Percentiles rank a stretch among this genome's conserved stretches.
Conservation (phyloP, 2,113 vertebrate species). For the Prietella phreatophila region DNA sequence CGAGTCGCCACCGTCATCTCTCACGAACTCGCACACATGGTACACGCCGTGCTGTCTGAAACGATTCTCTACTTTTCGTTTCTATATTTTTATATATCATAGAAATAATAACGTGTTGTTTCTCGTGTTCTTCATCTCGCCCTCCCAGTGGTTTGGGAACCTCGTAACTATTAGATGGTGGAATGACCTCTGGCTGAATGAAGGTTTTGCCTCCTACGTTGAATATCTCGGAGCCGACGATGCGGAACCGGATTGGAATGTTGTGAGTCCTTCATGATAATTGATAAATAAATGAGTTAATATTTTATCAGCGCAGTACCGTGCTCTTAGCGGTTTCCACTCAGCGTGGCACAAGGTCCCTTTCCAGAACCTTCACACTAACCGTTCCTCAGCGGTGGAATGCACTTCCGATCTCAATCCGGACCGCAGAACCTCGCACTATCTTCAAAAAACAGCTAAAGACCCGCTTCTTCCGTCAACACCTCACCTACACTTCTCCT, state of each 20-base stretch:
- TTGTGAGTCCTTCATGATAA: constrained; percentile 71
- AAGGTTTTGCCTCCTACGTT: constrained; percentile 93
- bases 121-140: neutral
- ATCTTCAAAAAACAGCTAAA: too few relatives aligned
- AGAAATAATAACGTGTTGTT: too few relatives aligned
- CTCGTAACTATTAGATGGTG: constrained; percentile 91
- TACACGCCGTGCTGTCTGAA: constrained; percentile 37
- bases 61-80: neutral
- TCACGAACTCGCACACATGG: constrained; percentile 80
- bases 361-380: too few relatives aligned
- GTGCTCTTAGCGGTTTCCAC: too few relatives aligned
- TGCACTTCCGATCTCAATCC: too few relatives aligned
- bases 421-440: too few relatives aligned
- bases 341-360: too few relatives aligned
- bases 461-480: too few relatives aligned
- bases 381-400: too few relatives aligned
- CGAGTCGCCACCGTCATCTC: constrained; percentile 71
- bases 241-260: constrained; percentile 73
- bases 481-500: too few relatives aligned
- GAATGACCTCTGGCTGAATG: constrained; percentile 96
- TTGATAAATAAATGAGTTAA: neutral
- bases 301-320: neutral
- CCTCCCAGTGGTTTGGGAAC: constrained; percentile 90
- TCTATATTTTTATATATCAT: too few relatives aligned
- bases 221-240: constrained; percentile 82